These are phyloP conservation scores for Bembecia ichneumoniformis DNA, from an alignment of 2,888 invertebrate species.

Conservation along the genomic window DNA sequence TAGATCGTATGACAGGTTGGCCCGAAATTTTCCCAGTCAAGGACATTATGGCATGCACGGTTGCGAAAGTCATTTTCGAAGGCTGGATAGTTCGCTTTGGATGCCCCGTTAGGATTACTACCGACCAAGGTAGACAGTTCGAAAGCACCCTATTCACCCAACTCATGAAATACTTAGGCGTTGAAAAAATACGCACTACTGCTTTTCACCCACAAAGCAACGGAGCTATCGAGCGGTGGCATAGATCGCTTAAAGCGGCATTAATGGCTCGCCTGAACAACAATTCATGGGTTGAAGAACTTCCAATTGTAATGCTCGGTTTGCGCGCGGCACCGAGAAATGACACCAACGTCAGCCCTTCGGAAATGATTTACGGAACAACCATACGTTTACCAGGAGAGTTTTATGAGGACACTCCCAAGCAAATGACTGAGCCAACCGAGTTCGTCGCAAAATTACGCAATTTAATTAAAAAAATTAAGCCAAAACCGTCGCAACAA, in stretches of 20 bases:
- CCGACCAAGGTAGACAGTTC: slow-evolving; percentile 14
- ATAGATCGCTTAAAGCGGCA: neutral
- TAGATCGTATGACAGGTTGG: slow-evolving; percentile 18
- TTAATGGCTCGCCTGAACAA: neutral
- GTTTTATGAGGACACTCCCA: too few species aligned
- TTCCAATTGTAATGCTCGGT: too few species aligned
- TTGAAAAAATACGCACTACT: too few species aligned
- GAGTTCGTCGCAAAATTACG: too few species aligned
- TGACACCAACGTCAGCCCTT: too few species aligned
- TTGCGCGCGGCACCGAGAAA: too few species aligned
- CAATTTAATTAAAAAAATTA: too few species aligned
- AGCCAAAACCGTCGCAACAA: too few species aligned
- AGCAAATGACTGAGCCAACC: too few species aligned
- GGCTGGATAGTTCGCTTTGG: slow-evolving; percentile 18
- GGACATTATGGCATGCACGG: slow-evolving; percentile 21
- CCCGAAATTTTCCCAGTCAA: slow-evolving; percentile 19
- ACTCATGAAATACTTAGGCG: slow-evolving; percentile 1
- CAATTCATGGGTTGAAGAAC: neutral
- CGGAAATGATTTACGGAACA: too few species aligned
- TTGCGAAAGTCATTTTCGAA: slow-evolving; percentile 16
- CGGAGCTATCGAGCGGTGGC: neutral
- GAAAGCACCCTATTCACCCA: slow-evolving; percentile 6
- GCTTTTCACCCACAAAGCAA: neutral
- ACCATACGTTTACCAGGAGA: too few species aligned
- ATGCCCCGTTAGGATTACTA: slow-evolving; percentile 12